phyloP scores from a whole-genome alignment of 2,797 vertebrate species.

The Gastrophryne carolinensis region DNA sequence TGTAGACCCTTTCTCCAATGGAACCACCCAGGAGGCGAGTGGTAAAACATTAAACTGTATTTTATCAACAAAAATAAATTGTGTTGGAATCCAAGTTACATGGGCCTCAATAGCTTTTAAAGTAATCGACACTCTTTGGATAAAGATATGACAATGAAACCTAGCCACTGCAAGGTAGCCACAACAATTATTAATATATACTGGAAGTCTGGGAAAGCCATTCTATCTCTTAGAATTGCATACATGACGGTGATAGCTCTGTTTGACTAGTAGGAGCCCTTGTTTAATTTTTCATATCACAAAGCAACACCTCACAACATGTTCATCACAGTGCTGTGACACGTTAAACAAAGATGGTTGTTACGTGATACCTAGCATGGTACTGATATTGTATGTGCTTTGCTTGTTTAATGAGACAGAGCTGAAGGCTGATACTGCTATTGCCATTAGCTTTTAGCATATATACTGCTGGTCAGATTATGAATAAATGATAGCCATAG shows the following conservation, averaged over 20 bases:
- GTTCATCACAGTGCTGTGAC: constrained; percentile 2
- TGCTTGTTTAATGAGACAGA: neutral
- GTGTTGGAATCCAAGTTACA: too few species aligned
- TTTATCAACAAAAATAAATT: too few species aligned
- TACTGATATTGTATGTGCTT: neutral
- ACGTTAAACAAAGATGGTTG: constrained; percentile 2
- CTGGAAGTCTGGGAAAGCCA: neutral
- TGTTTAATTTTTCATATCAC: constrained; percentile 28
- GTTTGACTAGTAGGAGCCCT: constrained; percentile 31
- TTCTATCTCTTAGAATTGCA: neutral
- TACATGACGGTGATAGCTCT: constrained; percentile 8
- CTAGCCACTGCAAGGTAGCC: neutral
- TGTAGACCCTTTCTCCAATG: too few species aligned
- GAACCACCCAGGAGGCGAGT: too few species aligned
- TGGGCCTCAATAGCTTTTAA: constrained; percentile 20
- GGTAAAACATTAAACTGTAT: too few species aligned
- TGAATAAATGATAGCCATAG: too few species aligned
- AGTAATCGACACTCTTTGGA: constrained; percentile 26
- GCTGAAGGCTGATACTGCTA: too few species aligned
- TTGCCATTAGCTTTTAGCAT: too few species aligned
- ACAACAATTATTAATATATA: neutral
- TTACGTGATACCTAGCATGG: neutral
- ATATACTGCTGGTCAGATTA: too few species aligned
- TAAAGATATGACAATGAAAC: neutral
- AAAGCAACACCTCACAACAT: constrained; percentile 11